phyloP scores from a whole-genome alignment of 2,888 invertebrate genomes.

The Ryuthela nishihirai region DNA sequence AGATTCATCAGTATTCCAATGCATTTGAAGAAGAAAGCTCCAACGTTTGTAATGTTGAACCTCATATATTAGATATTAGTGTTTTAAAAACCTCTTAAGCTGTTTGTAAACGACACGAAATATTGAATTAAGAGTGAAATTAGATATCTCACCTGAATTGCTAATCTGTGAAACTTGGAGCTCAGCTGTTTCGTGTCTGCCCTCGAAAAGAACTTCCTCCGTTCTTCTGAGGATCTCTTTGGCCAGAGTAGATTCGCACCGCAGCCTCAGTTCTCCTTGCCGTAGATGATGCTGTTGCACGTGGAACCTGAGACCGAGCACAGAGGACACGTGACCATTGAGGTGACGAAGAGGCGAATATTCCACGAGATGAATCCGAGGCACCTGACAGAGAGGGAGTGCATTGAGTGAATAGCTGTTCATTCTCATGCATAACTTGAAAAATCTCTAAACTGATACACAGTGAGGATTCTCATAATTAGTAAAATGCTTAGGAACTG shows the following conservation, averaged over 20 bases:
- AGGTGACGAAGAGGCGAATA: conserved; percentile 14
- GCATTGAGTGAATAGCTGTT: too few species aligned
- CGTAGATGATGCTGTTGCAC: conserved; percentile 29
- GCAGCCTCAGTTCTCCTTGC: conserved; percentile 28
- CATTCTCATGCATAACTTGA: too few species aligned
- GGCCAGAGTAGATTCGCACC: conserved; percentile 27
- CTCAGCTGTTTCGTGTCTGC: conserved; percentile 33
- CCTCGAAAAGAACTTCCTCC: conserved; percentile 29
- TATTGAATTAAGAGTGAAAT: neutral
- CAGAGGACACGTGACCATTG: conserved; percentile 2
- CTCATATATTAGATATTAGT: too few species aligned
- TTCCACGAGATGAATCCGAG: conserved; percentile 24
- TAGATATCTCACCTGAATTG: conserved; percentile 12
- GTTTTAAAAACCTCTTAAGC: neutral
- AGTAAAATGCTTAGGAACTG: too few species aligned
- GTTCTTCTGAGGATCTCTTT: conserved; percentile 20
- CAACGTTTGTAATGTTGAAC: too few species aligned
- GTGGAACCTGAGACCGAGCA: conserved; percentile 28
- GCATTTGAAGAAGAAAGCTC: too few species aligned
- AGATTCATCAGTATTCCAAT: too few species aligned
- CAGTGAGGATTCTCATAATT: too few species aligned
- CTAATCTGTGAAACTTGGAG: conserved; percentile 31
- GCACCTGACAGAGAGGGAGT: conserved; percentile 27
- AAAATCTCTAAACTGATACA: too few species aligned
- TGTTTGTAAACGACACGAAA: neutral